phyloP scores from a whole-genome alignment of 2,797 vertebrate genomes.

The Chanos chanos region DNA sequence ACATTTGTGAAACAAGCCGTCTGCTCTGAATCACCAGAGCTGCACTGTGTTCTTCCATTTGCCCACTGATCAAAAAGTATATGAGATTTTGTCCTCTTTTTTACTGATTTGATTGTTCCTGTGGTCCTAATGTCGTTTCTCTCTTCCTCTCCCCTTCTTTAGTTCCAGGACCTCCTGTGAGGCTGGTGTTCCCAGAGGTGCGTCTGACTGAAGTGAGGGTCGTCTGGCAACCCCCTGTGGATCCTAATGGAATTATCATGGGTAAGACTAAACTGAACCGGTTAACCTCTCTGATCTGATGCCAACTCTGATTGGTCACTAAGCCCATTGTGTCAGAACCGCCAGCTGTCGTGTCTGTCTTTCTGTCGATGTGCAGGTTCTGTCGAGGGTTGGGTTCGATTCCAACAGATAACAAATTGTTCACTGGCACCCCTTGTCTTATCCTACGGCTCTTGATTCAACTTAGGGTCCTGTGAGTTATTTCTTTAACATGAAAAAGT shows the following conservation, averaged over 20 bases:
- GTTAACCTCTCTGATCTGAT: too few relatives aligned
- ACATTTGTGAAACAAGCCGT: conserved; percentile 1
- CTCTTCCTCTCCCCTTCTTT: background rate
- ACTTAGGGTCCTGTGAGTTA: too few relatives aligned
- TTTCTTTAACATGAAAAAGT: too few relatives aligned
- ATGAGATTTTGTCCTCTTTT: background rate
- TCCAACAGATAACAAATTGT: too few relatives aligned
- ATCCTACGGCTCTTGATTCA: too few relatives aligned
- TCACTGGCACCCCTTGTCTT: too few relatives aligned
- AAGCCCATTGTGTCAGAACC: too few relatives aligned
- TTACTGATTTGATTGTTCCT: conserved; percentile 11
- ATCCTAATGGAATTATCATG: conserved; percentile 89
- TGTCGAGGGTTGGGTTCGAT: too few relatives aligned
- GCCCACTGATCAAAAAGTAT: background rate
- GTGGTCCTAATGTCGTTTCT: background rate
- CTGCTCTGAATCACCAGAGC: conserved; percentile 2
- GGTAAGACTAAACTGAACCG: conserved; percentile 69
- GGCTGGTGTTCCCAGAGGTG: conserved; percentile 93
- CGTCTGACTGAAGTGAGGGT: conserved; percentile 83
- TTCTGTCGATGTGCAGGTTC: too few relatives aligned
- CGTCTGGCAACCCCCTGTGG: conserved; percentile 88
- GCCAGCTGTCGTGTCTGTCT: too few relatives aligned
- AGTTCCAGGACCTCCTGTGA: conserved; percentile 88
- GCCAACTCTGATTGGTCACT: too few relatives aligned
- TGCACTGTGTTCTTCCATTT: conserved; percentile 3